Conservation (phyloP, 2,113 vertebrate genomes). For the Hippocampus barbouri region DNA sequence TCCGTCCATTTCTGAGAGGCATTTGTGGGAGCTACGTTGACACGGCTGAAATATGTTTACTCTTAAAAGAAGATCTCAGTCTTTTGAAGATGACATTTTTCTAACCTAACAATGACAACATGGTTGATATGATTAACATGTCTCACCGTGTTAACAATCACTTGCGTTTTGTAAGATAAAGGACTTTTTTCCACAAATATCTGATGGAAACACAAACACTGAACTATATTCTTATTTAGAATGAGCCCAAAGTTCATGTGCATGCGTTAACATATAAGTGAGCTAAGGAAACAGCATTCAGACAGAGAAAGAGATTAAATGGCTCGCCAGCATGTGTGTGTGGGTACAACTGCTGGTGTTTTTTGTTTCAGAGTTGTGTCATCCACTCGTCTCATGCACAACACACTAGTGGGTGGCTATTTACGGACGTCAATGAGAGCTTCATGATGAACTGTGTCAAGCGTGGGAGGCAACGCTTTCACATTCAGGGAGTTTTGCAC, state of each 20-base stretch:
- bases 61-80: conserved; percentile 9
- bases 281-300: not conserved
- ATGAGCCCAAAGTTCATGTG: too few relatives aligned
- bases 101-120: not conserved
- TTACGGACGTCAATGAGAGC: conserved; percentile 45
- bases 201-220: not conserved
- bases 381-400: conserved; percentile 27
- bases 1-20: conserved; percentile 9
- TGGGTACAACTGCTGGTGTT: conserved; percentile 18
- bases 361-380: conserved; percentile 32
- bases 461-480: conserved; percentile 51
- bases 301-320: conserved; percentile 13
- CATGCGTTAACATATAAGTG: not conserved
- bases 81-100: not conserved
- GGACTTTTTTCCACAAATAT: not conserved
- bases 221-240: not conserved
- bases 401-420: conserved; percentile 49
- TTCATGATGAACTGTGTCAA: conserved; percentile 52
- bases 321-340: conserved; percentile 4
- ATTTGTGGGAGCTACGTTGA: conserved; percentile 1
- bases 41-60: not conserved
- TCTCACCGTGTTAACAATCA: not conserved
- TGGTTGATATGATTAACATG: not conserved
- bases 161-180: not conserved
- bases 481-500: conserved; percentile 37